These are phyloP conservation scores for Cephus cinctus DNA, from an alignment of 1,140 invertebrate genomes.

Conservation along the genomic window DNA sequence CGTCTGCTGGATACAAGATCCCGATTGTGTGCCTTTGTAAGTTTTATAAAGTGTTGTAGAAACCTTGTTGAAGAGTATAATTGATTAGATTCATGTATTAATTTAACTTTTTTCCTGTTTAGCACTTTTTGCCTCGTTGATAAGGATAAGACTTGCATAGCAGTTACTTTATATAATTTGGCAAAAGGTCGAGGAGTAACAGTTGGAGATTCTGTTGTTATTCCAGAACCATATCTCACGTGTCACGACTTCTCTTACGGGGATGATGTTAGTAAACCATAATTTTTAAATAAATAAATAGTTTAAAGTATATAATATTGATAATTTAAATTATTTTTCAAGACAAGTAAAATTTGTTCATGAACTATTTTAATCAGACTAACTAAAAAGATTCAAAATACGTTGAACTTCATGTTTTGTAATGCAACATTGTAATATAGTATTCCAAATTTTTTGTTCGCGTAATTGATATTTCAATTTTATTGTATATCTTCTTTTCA, in stretches of 20 bases:
- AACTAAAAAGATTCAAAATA: no score
- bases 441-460: no score
- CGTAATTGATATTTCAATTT: slow-evolving; percentile 22
- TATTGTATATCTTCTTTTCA: slow-evolving; percentile 50
- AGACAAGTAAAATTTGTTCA: no score
- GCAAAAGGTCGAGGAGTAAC: slow-evolving; percentile 78
- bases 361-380: no score
- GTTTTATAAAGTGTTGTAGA: slow-evolving; percentile 32
- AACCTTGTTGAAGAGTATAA: background rate
- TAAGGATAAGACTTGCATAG: slow-evolving; percentile 67
- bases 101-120: slow-evolving; percentile 40
- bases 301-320: no score
- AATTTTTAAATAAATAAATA: no score
- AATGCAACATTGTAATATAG: no score
- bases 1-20: slow-evolving; percentile 74
- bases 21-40: slow-evolving; percentile 78
- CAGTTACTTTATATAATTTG: slow-evolving; percentile 82
- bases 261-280: slow-evolving; percentile 62
- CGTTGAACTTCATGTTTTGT: no score
- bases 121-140: slow-evolving; percentile 83
- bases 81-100: slow-evolving; percentile 1
- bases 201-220: slow-evolving; percentile 79
- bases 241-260: slow-evolving; percentile 62
- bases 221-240: slow-evolving; percentile 74
- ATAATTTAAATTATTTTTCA: no score